Evolutionary conservation across 2,888 invertebrate species (phyloP), one percentile per base, ranked within the genome.

Genomic region (Andrena praecox): DNA sequence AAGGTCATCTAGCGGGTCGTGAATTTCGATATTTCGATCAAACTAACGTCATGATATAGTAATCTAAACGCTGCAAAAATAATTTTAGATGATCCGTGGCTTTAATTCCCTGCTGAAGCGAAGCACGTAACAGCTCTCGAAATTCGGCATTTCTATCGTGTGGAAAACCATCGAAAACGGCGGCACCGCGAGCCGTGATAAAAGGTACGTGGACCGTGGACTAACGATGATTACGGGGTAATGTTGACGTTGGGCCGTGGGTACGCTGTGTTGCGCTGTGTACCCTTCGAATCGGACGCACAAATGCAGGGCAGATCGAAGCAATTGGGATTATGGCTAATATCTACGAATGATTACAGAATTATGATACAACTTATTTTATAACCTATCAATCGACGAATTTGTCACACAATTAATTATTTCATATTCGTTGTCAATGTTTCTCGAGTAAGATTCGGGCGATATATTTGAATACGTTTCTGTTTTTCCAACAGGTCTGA

Each of bases 361-460:
- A 10, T 54, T 10, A 63, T 31, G 31, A 48, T 20, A 33, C n/a
- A 52, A 20, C 6, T 31, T 52, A 29, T 27, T 29, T 56, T 67
- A 77, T 77, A 72, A 77, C 60, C 77, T 77, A 48, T 31, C 3
- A 67, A 27, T 52, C 35, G 12, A n/a, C 60, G 1, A 20, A 56
- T 64, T 33, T 48, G 12, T n/a, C n/a, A 20, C 31, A 29, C 52
- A 35, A 29, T 63, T 42, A 54, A 12, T 20, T 12, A 42, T 20
- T 35, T 20, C 54, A 4, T 64, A n/a, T 63, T 33, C n/a, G 20
- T 42, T 64, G 7, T 42, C 20, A 5, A 73, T 29, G 27, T 6
- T 56, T 12, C 10, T 24, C 16, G 10, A 12, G 8, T 42, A 52
- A 52, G 20, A 60, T 27, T 50, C 29, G 8, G 1, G 35, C 27